A percentile compares a stretch with the other conserved stretches of the same genome.
These are phyloP conservation scores for Paralichthys olivaceus DNA, from an alignment of 2,113 vertebrate genomes.

Conservation along the genomic window DNA sequence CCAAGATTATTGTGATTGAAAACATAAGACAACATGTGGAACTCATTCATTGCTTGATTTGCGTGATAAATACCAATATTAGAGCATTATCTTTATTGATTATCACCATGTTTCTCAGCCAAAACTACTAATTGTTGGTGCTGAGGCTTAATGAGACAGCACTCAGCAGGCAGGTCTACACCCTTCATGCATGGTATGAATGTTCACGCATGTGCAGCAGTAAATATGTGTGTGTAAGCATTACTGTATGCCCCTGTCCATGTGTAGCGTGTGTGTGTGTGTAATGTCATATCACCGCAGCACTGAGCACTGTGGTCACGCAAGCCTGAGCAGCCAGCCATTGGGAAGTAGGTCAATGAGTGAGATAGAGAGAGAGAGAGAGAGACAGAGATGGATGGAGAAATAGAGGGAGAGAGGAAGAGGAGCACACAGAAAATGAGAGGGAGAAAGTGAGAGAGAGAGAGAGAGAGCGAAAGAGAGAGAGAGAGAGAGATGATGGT, in stretches of 20 bases:
- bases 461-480: background rate
- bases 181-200: background rate
- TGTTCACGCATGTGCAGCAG: background rate
- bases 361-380: constrained; percentile 5
- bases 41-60: background rate
- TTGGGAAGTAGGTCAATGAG: constrained; percentile 74
- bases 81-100: too few species aligned
- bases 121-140: background rate
- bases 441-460: background rate
- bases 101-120: background rate
- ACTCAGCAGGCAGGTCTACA: background rate
- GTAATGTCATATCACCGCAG: constrained; percentile 28
- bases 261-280: constrained; percentile 1
- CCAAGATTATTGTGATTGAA: too few species aligned
- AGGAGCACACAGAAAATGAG: background rate
- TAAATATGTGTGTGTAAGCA: constrained; percentile 9
- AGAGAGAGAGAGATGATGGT: background rate
- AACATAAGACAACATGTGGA: too few species aligned
- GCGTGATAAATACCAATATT: background rate
- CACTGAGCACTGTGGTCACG: constrained; percentile 60
- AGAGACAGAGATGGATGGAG: background rate
- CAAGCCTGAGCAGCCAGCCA: constrained; percentile 62
- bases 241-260: background rate
- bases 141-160: background rate
- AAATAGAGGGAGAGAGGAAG: background rate